phyloP scores from a whole-genome alignment of 2,113 vertebrate genomes.

The Eidolon helvum region DNA sequence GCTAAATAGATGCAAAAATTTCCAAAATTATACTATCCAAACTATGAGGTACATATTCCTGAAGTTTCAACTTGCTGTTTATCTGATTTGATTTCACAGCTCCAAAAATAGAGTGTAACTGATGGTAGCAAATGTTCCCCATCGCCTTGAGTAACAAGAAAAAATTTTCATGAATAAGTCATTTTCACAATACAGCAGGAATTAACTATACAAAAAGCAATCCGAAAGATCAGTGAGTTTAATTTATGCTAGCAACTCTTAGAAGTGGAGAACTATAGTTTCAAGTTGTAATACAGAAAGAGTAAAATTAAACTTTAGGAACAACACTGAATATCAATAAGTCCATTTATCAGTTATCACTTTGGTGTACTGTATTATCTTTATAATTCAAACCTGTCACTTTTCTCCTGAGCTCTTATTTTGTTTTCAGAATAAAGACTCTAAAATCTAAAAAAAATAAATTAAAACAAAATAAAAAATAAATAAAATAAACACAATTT shows the following conservation, averaged over 20 bases:
- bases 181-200: conserved; percentile 60
- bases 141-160: conserved; percentile 42
- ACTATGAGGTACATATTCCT: conserved; percentile 46
- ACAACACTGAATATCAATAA: conserved; percentile 56
- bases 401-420: conserved; percentile 31
- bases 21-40: conserved; percentile 47
- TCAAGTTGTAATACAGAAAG: conserved; percentile 24
- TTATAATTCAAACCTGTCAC: conserved; percentile 48
- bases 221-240: conserved; percentile 59
- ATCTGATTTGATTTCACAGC: conserved; percentile 61
- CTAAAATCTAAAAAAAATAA: background rate
- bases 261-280: conserved; percentile 58
- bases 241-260: conserved; percentile 50
- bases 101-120: background rate
- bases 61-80: conserved; percentile 53
- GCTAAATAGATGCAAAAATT: background rate
- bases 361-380: conserved; percentile 59
- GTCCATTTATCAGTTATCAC: conserved; percentile 46
- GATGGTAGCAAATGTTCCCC: background rate
- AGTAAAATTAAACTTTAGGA: conserved; percentile 68
- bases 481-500: background rate
- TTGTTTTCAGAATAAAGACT: background rate
- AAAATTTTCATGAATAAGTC: conserved; percentile 64
- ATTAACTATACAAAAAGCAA: conserved; percentile 52
- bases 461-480: background rate